phyloP scores from a whole-genome alignment of 2,888 invertebrate species.

The Timandra comae region DNA sequence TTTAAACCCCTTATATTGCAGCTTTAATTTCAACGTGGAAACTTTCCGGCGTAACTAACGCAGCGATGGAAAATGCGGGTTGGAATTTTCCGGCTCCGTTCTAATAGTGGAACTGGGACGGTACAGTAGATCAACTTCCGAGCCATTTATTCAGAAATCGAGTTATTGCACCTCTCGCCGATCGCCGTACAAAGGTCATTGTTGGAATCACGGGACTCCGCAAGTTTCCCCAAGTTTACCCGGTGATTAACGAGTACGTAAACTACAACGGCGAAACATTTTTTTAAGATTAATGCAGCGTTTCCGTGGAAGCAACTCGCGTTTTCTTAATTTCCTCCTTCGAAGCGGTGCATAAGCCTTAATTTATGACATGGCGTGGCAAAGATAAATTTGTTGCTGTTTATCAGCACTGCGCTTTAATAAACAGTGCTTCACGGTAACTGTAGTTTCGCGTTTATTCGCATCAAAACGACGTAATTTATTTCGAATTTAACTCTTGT shows the following conservation, averaged over 20 bases:
- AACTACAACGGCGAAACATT: slow-evolving; percentile 25
- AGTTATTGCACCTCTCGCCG: slow-evolving; percentile 69
- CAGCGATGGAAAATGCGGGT: slow-evolving; percentile 50
- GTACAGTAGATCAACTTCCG: slow-evolving; percentile 67
- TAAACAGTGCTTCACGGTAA: slow-evolving; percentile 37
- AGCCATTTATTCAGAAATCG: slow-evolving; percentile 72
- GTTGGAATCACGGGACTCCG: slow-evolving; percentile 53
- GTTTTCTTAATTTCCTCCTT: slow-evolving; percentile 52
- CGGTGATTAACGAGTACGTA: slow-evolving; percentile 29
- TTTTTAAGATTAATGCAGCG: slow-evolving; percentile 38
- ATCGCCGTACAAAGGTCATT: slow-evolving; percentile 67
- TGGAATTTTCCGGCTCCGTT: slow-evolving; percentile 40
- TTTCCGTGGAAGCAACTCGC: slow-evolving; percentile 37
- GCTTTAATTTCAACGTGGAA: slow-evolving; percentile 46
- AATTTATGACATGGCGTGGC: slow-evolving; percentile 52
- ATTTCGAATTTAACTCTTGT: slow-evolving; percentile 60
- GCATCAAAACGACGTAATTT: slow-evolving; percentile 44
- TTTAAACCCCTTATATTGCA: slow-evolving; percentile 53
- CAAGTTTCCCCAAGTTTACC: slow-evolving; percentile 32
- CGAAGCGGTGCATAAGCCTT: slow-evolving; percentile 46
- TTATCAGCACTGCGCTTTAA: slow-evolving; percentile 46
- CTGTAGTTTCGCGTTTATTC: slow-evolving; percentile 39
- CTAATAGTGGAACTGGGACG: slow-evolving; percentile 37
- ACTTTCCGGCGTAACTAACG: slow-evolving; percentile 41
- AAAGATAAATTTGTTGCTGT: slow-evolving; percentile 50